Percentiles rank a stretch among this genome's conserved stretches.
These are phyloP conservation scores for Alouatta palliata DNA, from an alignment of 2,113 vertebrate species.

Conservation along the genomic window DNA sequence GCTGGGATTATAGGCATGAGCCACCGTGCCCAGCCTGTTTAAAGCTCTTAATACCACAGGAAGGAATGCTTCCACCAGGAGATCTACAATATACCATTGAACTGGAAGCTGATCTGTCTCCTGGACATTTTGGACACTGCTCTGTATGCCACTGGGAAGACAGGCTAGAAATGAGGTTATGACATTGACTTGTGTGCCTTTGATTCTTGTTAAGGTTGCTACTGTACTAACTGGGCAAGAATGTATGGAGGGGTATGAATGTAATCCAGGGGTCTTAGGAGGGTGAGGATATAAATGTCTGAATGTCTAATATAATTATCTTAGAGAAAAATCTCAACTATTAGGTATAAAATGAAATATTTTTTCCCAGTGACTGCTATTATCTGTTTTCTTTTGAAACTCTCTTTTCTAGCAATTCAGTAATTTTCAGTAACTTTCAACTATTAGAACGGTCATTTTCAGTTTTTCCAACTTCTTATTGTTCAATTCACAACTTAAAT, in stretches of 20 bases:
- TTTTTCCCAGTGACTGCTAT: background rate
- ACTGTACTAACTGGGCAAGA: background rate
- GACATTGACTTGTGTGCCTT: background rate
- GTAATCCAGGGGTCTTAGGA: background rate
- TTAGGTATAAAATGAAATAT: background rate
- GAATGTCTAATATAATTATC: background rate
- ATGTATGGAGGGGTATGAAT: background rate
- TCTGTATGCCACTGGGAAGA: background rate
- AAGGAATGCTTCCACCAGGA: background rate
- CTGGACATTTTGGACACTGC: background rate
- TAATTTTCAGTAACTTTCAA: background rate
- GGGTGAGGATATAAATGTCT: background rate
- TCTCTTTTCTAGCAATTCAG: background rate
- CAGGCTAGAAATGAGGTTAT: background rate
- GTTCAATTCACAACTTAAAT: background rate
- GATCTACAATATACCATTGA: background rate
- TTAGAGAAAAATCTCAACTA: constrained; percentile 23
- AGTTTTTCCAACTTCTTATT: background rate
- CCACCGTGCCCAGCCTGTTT: too few species aligned
- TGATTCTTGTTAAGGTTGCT: background rate
- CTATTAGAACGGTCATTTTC: background rate
- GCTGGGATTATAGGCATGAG: background rate
- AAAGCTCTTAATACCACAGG: background rate
- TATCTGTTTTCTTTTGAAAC: background rate
- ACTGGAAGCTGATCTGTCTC: background rate